Conservation (phyloP, 2,888 invertebrate genomes). For the Callimorpha dominula region DNA sequence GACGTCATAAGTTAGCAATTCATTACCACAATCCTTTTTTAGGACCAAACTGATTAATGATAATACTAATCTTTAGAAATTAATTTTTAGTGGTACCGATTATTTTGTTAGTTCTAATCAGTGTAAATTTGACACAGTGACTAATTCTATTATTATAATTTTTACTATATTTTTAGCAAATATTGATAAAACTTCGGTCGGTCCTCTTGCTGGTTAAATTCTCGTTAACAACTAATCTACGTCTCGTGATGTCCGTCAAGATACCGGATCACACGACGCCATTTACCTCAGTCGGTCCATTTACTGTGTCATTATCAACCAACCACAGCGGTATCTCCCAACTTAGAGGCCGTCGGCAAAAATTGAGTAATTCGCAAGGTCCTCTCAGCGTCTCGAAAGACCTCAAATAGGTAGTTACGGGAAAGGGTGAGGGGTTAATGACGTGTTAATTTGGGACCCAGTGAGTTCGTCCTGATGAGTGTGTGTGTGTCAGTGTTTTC, state of each 20-base stretch:
- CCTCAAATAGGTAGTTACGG: constrained; percentile 57
- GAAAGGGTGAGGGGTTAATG: constrained; percentile 59
- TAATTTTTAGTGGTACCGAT: too few relatives aligned
- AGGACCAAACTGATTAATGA: too few relatives aligned
- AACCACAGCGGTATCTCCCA: constrained; percentile 38
- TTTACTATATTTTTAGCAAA: too few relatives aligned
- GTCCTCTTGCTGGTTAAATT: not conserved
- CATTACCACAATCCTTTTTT: too few relatives aligned
- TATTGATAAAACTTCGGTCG: not conserved
- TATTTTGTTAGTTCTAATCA: too few relatives aligned
- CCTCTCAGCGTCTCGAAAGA: constrained; percentile 46
- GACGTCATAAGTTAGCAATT: too few relatives aligned
- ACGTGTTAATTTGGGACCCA: constrained; percentile 63
- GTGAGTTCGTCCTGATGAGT: constrained; percentile 53
- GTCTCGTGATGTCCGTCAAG: not conserved
- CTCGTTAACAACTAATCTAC: constrained; percentile 2
- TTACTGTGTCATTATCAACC: constrained; percentile 41
- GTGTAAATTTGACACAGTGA: too few relatives aligned
- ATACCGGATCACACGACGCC: constrained; percentile 10
- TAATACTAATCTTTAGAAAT: too few relatives aligned
- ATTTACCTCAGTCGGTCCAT: constrained; percentile 33
- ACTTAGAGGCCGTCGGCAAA: constrained; percentile 37
- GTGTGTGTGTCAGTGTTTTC: constrained; percentile 38
- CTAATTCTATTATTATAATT: too few relatives aligned
- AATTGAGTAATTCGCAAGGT: constrained; percentile 52